A percentile compares a stretch with the other conserved stretches of the same genome.
phyloP scores from a whole-genome alignment of 1,140 invertebrate species.

The Helicoverpa armigera region DNA sequence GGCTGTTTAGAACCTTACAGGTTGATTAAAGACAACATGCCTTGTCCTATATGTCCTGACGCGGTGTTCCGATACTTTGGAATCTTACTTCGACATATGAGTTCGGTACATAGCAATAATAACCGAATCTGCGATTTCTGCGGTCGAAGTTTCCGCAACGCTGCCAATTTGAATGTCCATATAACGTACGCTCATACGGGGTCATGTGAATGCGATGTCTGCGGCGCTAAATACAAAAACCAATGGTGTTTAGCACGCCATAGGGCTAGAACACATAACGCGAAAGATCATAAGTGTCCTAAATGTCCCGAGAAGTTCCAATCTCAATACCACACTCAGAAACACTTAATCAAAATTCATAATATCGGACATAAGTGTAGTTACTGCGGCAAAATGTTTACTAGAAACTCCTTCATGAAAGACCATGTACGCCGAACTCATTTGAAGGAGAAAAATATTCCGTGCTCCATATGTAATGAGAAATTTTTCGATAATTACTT shows the following conservation, averaged over 20 bases:
- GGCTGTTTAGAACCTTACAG: constrained; percentile 73
- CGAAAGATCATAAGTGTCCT: constrained; percentile 74
- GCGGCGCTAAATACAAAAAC: constrained; percentile 73
- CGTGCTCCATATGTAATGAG: constrained; percentile 75
- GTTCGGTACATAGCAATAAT: constrained; percentile 74
- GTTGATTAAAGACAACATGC: constrained; percentile 75
- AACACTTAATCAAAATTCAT: constrained; percentile 77
- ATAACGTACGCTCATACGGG: constrained; percentile 71
- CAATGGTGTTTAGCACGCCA: constrained; percentile 74
- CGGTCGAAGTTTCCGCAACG: constrained; percentile 72
- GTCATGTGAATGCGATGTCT: constrained; percentile 69
- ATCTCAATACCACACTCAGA: constrained; percentile 78
- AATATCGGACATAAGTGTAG: constrained; percentile 75
- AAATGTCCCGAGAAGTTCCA: constrained; percentile 76
- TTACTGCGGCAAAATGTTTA: constrained; percentile 79
- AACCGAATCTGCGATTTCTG: constrained; percentile 79
- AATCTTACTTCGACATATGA: constrained; percentile 71
- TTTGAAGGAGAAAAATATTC: constrained; percentile 79
- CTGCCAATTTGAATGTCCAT: constrained; percentile 73
- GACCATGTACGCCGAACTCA: constrained; percentile 77
- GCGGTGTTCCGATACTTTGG: constrained; percentile 73
- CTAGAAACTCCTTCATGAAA: constrained; percentile 79
- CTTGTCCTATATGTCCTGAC: constrained; percentile 70
- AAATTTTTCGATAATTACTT: constrained; percentile 80
- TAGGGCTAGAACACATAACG: constrained; percentile 71